Conservation (phyloP, 2,113 vertebrate species). For the Ammodytes marinus region DNA sequence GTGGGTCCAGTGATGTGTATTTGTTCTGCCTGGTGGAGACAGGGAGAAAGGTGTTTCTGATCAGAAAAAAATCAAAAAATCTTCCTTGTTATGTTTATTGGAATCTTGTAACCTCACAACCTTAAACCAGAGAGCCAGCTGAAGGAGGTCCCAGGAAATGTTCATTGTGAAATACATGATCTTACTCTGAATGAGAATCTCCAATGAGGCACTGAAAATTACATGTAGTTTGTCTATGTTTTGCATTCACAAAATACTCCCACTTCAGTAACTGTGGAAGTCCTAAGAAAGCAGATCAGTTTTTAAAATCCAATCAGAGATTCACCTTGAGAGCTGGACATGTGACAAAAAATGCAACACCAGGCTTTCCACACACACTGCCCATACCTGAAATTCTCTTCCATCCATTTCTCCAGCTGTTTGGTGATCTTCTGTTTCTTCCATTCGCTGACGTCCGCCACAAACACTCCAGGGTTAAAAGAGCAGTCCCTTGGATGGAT, state of each 20-base stretch:
- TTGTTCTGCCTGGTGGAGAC: slow-evolving; percentile 88
- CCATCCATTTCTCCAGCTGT: slow-evolving; percentile 96
- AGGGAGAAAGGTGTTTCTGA: slow-evolving; percentile 8
- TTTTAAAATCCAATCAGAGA: background rate
- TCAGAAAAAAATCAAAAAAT: background rate
- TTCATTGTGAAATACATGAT: no score
- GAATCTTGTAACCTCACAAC: no score
- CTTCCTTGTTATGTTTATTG: no score
- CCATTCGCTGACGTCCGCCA: slow-evolving; percentile 94
- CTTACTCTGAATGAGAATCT: no score
- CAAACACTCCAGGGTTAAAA: slow-evolving; percentile 97
- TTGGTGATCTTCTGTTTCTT: slow-evolving; percentile 94
- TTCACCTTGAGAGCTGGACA: background rate
- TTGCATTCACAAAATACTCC: no score
- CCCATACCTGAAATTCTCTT: slow-evolving; percentile 90
- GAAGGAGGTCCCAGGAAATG: no score
- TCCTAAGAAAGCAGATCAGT: background rate
- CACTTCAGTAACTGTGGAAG: background rate
- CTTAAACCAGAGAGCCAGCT: no score
- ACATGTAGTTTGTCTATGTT: no score
- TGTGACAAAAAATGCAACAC: background rate
- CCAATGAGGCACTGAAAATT: no score
- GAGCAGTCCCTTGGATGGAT: slow-evolving; percentile 95
- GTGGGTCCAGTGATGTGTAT: slow-evolving; percentile 89
- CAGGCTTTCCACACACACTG: background rate